Evolutionary conservation across 2,797 vertebrate species (phyloP).

Genomic region (Sebastes iracundus): DNA sequence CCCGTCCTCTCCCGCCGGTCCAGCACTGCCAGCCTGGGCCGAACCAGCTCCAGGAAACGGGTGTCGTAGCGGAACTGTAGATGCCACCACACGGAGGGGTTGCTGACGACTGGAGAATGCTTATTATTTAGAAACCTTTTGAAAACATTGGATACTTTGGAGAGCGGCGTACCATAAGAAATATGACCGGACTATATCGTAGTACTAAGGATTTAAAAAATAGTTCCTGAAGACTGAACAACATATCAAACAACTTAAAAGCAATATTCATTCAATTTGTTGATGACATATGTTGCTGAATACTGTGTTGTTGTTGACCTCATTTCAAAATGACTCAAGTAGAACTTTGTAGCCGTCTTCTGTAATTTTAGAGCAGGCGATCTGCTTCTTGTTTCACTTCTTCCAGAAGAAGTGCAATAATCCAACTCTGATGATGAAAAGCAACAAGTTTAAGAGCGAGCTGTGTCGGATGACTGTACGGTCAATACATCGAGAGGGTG

Average conservation of each 20-base stretch:
- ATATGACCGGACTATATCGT: conserved; percentile 25
- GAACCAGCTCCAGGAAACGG: conserved; percentile 86
- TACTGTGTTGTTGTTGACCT: conserved; percentile 62
- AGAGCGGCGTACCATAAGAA: background rate
- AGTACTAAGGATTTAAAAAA: conserved; percentile 19
- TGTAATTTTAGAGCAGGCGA: conserved; percentile 42
- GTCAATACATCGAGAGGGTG: background rate
- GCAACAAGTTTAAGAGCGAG: conserved; percentile 30
- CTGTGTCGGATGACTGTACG: background rate
- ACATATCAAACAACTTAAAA: conserved; percentile 81
- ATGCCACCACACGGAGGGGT: background rate
- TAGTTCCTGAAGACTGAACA: conserved; percentile 65
- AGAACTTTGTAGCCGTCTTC: conserved; percentile 58
- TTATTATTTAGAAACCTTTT: background rate
- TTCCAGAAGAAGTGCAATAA: conserved; percentile 73
- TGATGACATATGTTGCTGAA: conserved; percentile 69
- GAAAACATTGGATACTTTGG: background rate
- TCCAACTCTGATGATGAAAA: conserved; percentile 39
- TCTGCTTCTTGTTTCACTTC: conserved; percentile 61
- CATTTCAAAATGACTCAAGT: conserved; percentile 52
- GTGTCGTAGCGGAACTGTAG: conserved; percentile 69
- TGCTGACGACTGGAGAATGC: background rate
- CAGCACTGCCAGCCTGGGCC: conserved; percentile 91
- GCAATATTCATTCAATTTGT: conserved; percentile 80
- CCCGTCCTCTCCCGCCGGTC: conserved; percentile 88